Evolutionary conservation across 2,113 vertebrate species (phyloP).

Genomic region (Corvus moneduloides): DNA sequence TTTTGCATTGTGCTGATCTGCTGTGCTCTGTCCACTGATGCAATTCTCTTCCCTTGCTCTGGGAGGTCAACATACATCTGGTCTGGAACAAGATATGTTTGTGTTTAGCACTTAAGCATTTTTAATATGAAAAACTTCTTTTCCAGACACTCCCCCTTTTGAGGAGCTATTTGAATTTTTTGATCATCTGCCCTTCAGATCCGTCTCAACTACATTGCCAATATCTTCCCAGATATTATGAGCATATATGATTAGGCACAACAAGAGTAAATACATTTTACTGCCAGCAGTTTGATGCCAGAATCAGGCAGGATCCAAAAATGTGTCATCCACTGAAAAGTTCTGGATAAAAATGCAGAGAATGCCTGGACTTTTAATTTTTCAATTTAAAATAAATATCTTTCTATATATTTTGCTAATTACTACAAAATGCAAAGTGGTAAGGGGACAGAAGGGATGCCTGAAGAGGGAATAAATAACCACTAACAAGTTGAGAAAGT

Average conservation of each 20-base stretch:
- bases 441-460: background rate
- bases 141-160: background rate
- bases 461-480: background rate
- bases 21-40: background rate
- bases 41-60: background rate
- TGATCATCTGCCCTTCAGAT: background rate
- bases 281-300: constrained; percentile 8
- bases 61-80: background rate
- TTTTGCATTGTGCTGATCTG: background rate
- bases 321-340: background rate
- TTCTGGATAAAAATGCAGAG: background rate
- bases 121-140: background rate
- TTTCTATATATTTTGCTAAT: background rate
- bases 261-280: constrained; percentile 2
- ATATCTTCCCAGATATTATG: background rate
- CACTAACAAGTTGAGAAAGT: background rate
- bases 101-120: background rate
- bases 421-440: background rate
- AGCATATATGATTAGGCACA: background rate
- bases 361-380: background rate
- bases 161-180: background rate
- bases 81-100: background rate
- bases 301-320: background rate
- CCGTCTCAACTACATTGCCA: background rate
- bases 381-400: background rate